Base-by-base conservation (phyloP, 2,888 invertebrate species). In the Dicranocentrus wangi region DNA sequence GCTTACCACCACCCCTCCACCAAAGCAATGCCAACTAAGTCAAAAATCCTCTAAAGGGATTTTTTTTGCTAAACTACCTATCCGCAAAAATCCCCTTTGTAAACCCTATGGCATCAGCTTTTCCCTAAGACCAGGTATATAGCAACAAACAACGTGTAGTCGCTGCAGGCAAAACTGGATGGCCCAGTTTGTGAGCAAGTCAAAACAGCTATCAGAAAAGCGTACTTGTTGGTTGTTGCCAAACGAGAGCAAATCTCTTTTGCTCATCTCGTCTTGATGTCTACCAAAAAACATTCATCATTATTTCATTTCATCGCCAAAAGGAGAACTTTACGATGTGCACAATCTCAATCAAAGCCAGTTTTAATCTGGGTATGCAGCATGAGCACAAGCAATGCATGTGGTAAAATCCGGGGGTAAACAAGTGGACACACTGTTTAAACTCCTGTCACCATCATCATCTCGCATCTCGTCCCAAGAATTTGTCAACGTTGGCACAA, bases 171-270 rank as follows among this genome's bases (percentile, higher is more conserved):
- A 42, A 76, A 68, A 39, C 66, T 68, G 75, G 75, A 76, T 68
- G 75, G 68, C 75, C 68, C 32, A 68, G 68, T 55, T 76, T 61
- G 7, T 32, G 53, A 73, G 47, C 72, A 73, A 73, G 72, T 63
- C 27, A 39, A 19, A 60, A 19, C 19, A 51, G 19, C 51, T 51
- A 51, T 17, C 19, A 51, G 51, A 28, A 25, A 63, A 72, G 39
- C 28, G 47, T 21, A 47, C 15, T 42, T 25, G 32, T 39, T 15
- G 17, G n/a, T n/a, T n/a, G n/a, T 32, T 39, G 19, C 3, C 8
- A 39, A 69, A 70, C 55, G 27, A 39, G 58, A 70, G 42, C 58
- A 32, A 39, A 55, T 58, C 58, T 27, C 13, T 19, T 58, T 23
- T 58, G 27, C 23, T 58, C 23, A 58, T 58, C 27, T 58, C n/a